phyloP scores from a whole-genome alignment of 2,888 invertebrate genomes.

The Rotaria sp. region DNA sequence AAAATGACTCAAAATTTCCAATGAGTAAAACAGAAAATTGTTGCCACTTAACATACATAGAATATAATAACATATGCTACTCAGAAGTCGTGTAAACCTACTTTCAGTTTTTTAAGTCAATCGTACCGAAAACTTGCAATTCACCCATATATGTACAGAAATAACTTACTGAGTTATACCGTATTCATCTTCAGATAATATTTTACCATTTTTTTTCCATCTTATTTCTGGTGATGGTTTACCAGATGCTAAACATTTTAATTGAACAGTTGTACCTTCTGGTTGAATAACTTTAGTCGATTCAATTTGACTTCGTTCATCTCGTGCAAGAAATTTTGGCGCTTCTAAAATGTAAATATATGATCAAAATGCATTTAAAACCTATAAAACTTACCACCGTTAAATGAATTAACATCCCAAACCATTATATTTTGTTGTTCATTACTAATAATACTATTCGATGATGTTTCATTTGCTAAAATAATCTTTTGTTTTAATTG shows the following conservation, averaged over 20 bases:
- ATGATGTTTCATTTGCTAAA: neutral
- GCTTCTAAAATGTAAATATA: neutral
- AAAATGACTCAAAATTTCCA: too few relatives aligned
- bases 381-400: neutral
- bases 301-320: neutral
- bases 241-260: conserved; percentile 25
- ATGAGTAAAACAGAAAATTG: too few relatives aligned
- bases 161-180: neutral
- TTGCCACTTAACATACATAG: too few relatives aligned
- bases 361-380: neutral
- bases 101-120: too few relatives aligned
- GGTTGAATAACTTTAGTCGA: conserved; percentile 20
- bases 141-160: neutral
- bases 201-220: conserved; percentile 29
- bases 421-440: neutral
- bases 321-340: neutral
- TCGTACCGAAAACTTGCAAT: neutral
- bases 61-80: too few relatives aligned
- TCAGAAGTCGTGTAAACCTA: too few relatives aligned
- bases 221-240: conserved; percentile 7
- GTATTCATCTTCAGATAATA: conserved; percentile 20
- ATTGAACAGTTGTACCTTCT: neutral
- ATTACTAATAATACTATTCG: neutral
- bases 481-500: neutral
- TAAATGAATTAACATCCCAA: neutral